Percentiles rank a stretch among this genome's conserved stretches.
These are phyloP conservation scores for Cheilosia scutellata DNA, from an alignment of 2,888 invertebrate genomes.

Conservation along the genomic window DNA sequence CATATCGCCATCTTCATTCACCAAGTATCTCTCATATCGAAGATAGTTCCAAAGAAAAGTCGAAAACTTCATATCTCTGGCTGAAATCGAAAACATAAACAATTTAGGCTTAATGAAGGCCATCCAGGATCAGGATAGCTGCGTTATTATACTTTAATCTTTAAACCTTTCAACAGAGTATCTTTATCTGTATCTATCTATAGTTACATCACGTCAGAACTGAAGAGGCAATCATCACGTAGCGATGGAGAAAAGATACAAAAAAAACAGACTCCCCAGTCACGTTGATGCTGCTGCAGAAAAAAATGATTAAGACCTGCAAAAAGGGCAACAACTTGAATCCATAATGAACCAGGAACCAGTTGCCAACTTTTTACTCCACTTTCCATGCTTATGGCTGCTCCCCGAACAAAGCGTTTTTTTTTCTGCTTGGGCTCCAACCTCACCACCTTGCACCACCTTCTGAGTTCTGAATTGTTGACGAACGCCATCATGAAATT, in stretches of 20 bases:
- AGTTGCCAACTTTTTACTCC: conserved; percentile 73
- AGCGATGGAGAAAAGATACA: conserved; percentile 10
- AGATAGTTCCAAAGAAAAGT: neutral
- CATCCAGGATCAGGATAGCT: neutral
- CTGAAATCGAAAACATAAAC: conserved; percentile 20
- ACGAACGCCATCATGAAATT: conserved; percentile 73
- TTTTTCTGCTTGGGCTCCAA: conserved; percentile 13
- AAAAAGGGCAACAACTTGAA: conserved; percentile 39
- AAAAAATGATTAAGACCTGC: conserved; percentile 3
- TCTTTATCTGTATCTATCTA: too few species aligned
- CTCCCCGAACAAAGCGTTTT: conserved; percentile 17
- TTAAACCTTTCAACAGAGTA: conserved; percentile 3
- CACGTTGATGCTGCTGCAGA: conserved; percentile 66
- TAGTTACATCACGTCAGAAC: too few species aligned
- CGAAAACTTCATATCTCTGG: neutral
- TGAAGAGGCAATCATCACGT: conserved; percentile 14
- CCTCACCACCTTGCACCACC: conserved; percentile 32
- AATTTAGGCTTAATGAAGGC: conserved; percentile 24
- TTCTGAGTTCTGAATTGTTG: conserved; percentile 45
- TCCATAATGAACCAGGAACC: conserved; percentile 73
- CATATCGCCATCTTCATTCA: too few species aligned
- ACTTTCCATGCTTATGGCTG: conserved; percentile 56
- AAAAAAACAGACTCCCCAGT: conserved; percentile 50
- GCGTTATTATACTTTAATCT: conserved; percentile 12
- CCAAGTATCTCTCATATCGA: too few species aligned